phyloP scores from a whole-genome alignment of 2,113 vertebrate species.

The Antennarius striatus region DNA sequence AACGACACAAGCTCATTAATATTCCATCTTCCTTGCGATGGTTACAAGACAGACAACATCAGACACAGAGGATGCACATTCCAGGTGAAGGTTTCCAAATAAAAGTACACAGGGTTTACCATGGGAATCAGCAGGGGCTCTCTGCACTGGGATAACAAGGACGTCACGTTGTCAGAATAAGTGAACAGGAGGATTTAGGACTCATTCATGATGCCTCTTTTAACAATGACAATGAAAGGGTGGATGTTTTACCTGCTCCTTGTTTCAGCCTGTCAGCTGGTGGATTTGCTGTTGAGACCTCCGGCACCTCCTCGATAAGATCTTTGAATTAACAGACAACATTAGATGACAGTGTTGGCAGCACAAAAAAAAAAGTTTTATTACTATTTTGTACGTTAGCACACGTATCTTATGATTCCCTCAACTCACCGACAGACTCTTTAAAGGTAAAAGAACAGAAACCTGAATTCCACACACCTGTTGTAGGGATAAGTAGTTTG shows the following conservation, averaged over 20 bases:
- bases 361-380: too few relatives aligned
- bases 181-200: constrained; percentile 39
- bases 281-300: constrained; percentile 82
- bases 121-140: constrained; percentile 77
- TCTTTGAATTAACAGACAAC: constrained; percentile 76
- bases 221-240: background rate
- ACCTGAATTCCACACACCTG: constrained; percentile 77
- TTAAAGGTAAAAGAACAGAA: background rate
- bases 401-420: too few relatives aligned
- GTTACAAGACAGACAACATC: constrained; percentile 32
- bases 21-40: constrained; percentile 15
- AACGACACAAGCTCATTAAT: background rate
- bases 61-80: constrained; percentile 64
- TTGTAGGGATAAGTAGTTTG: constrained; percentile 93
- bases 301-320: constrained; percentile 88
- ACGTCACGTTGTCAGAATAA: constrained; percentile 60
- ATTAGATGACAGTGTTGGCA: too few relatives aligned
- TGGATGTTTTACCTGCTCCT: constrained; percentile 86
- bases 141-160: constrained; percentile 79
- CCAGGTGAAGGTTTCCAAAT: constrained; percentile 48
- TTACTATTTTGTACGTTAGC: too few relatives aligned
- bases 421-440: background rate
- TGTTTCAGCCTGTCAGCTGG: constrained; percentile 90
- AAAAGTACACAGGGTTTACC: constrained; percentile 75
- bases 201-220: background rate